A percentile compares a stretch with the other conserved stretches of the same genome.
Evolutionary conservation across 2,888 invertebrate species (phyloP).

Genomic region (Agonopterix subpropinquella): DNA sequence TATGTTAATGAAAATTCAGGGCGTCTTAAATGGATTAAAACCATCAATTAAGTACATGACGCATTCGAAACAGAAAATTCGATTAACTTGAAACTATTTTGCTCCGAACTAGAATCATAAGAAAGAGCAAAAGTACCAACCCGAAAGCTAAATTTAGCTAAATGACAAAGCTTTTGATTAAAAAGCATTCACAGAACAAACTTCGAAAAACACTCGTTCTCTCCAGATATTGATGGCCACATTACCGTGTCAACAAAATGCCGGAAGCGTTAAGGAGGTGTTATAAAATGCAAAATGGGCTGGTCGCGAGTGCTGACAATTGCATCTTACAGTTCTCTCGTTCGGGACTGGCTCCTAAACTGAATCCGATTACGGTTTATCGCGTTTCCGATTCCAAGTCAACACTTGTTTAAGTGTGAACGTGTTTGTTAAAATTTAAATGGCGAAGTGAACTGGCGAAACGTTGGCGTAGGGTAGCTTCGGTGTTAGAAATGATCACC

Average conservation of each 20-base stretch:
- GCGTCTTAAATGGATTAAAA: no score
- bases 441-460: no score
- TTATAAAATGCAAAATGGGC: constrained; percentile 61
- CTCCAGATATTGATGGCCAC: constrained; percentile 50
- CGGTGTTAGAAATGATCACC: no score
- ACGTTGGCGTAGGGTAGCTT: no score
- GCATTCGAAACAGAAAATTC: no score
- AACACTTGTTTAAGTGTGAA: constrained; percentile 37
- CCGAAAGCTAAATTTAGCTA: no score
- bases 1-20: no score
- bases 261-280: constrained; percentile 34
- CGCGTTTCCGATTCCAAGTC: constrained; percentile 48
- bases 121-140: no score
- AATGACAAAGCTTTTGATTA: no score
- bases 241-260: constrained; percentile 51
- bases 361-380: constrained; percentile 69
- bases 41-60: no score
- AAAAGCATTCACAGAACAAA: background rate
- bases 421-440: constrained; percentile 2
- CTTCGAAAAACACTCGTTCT: constrained; percentile 10
- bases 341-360: constrained; percentile 44
- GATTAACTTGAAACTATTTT: no score
- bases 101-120: no score
- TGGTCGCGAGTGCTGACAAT: constrained; percentile 65
- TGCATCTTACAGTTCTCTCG: constrained; percentile 31